These are phyloP conservation scores for Leucophenga maculata DNA, from an alignment of 2,888 invertebrate genomes.

Conservation along the genomic window DNA sequence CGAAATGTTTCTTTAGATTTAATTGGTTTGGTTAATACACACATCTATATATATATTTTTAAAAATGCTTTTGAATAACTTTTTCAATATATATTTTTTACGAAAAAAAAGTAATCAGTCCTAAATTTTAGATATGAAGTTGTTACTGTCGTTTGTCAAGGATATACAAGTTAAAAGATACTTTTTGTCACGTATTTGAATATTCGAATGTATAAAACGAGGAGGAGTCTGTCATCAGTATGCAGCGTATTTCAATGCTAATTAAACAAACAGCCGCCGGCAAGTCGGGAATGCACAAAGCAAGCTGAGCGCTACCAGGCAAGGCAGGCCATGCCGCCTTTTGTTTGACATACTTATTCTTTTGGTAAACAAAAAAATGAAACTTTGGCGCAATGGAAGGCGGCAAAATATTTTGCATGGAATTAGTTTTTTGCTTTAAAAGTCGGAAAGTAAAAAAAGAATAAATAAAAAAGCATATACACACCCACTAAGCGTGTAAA, in stretches of 20 bases:
- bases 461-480: too few species aligned
- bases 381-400: neutral
- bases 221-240: constrained; percentile 38
- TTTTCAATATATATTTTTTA: neutral
- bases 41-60: constrained; percentile 15
- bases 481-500: too few species aligned
- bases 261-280: constrained; percentile 25
- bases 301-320: neutral
- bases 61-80: constrained; percentile 23
- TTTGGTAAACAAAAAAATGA: neutral
- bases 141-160: constrained; percentile 30
- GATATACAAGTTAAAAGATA: neutral
- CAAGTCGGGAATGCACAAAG: constrained; percentile 22
- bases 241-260: constrained; percentile 21
- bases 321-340: neutral
- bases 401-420: neutral
- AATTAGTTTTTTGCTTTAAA: neutral
- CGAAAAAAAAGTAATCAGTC: constrained; percentile 54
- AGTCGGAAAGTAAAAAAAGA: too few species aligned
- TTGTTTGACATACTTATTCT: neutral
- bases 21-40: neutral
- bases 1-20: neutral
- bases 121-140: constrained; percentile 62
- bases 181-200: neutral
- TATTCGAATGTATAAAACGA: constrained; percentile 18